Base-by-base conservation (phyloP, 2,113 vertebrate species). In the Corythornis cristatus region DNA sequence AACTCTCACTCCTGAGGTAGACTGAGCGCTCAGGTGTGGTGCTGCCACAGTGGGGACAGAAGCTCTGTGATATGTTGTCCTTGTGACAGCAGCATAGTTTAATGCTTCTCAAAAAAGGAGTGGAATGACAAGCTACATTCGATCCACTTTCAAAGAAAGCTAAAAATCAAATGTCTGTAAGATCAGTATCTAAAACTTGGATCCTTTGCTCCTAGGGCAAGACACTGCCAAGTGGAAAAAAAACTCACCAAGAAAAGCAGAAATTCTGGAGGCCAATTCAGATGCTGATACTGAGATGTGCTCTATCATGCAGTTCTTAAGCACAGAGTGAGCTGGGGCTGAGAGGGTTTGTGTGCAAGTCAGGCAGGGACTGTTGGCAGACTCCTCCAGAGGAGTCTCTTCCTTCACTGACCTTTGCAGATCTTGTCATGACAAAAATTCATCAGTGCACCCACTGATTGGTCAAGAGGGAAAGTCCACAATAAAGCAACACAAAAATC, bases 81-180 rank as follows among this genome's bases (percentile, higher is more conserved):
- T 83, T 40, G 28, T 29, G 79, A 80, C 20, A 77, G 58, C 23
- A 70, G 10, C 7, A 9, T n/a, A 71, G 21, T 35, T 60, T 75
- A 83, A 51, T 90, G 65, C 29, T 78, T 81, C 86, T 60, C 0
- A 0, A 67, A 77, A 83, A 58, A 61, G 40, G 35, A 75, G 26
- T 13, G 15, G 25, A 20, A 53, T 48, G 74, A 84, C 40, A 72
- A 84, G 35, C 72, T 83, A 45, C 73, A 83, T 64, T 91, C 75
- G 86, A 86, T 74, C 86, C 86, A 66, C 40, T 72, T 88, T 37
- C 65, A 68, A 48, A 37, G 68, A 86, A 90, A 94, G 66, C 6
- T 14, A 90, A 71, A 89, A 91, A 81, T 46, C 56, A 71, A 83
- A 83, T 46, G 53, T 66, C 72, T 74, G 7, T 45, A 81, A 78